Conservation (phyloP, 2,113 vertebrate genomes). For the Nothobranchius kuhntae region DNA sequence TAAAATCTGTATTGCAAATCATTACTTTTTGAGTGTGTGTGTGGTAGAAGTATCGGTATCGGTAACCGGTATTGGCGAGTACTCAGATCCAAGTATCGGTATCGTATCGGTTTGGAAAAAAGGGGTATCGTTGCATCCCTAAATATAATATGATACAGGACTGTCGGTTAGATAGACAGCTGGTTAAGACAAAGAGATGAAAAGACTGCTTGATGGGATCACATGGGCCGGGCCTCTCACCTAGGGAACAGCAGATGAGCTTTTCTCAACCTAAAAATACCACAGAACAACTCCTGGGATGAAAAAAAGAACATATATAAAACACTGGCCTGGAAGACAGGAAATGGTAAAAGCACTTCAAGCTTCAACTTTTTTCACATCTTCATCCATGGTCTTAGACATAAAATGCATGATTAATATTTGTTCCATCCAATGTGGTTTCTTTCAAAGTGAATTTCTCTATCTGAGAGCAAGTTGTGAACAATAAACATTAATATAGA, state of each 20-base stretch:
- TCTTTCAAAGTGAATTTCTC: neutral
- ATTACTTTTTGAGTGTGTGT: no score
- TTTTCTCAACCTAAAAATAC: constrained; percentile 73
- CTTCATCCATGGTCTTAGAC: constrained; percentile 28
- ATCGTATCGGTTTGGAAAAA: no score
- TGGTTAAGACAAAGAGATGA: constrained; percentile 9
- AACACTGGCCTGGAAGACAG: constrained; percentile 57
- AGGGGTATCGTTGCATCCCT: no score
- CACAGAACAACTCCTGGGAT: constrained; percentile 53
- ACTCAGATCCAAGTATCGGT: no score
- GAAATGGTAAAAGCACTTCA: constrained; percentile 59
- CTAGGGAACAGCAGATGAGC: constrained; percentile 64
- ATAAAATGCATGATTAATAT: constrained; percentile 34
- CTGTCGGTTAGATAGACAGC: constrained; percentile 3
- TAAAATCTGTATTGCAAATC: no score
- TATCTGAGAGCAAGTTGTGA: constrained; percentile 3
- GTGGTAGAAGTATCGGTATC: no score
- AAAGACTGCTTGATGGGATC: constrained; percentile 47
- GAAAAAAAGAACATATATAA: constrained; percentile 22
- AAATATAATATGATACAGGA: constrained; percentile 6
- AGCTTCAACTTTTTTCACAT: constrained; percentile 40
- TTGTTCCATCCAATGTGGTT: constrained; percentile 12
- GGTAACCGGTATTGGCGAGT: no score
- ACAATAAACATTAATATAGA: constrained; percentile 33
- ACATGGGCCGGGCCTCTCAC: constrained; percentile 60